Evolutionary conservation across 2,888 invertebrate species (phyloP), one percentile per base, ranked within the genome.

Genomic region (Glyphotaelius pellucidus): DNA sequence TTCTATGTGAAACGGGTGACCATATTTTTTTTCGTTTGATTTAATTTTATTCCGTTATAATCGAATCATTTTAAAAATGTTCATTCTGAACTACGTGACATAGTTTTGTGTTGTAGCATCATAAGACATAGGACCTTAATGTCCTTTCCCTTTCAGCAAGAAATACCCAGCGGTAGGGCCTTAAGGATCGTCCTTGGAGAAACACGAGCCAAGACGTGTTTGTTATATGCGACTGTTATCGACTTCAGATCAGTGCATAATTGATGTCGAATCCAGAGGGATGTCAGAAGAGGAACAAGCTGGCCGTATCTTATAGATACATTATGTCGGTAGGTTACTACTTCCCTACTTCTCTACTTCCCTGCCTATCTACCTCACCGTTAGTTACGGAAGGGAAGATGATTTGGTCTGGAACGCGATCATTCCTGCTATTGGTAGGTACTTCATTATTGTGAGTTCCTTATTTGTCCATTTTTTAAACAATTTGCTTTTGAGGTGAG

Each of bases 211-310:
- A 52, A 52, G 47, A 87, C 87, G 87, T 87, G 87, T 52, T 35
- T 19, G 47, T 15, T 52, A 47, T 30, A 87, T 87, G 87, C 87
- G 79, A 47, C 80, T 91, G 90, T 92, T 92, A 92, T 92, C 91
- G 92, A 87, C 52, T 83, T 91, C 88, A 80, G 90, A 92, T 92
- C 92, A 91, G 91, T 92, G 91, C 92, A 92, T 92, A 92, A 92
- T 92, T 92, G 92, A 92, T 91, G 67, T 42, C 11, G n/a, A 42
- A n/a, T 87, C 81, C 88, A 79, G 52, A 35, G 88, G 91, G 90
- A 90, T 85, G 32, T 90, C 90, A 84, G 90, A 42, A 38, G 38
- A 85, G 38, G 80, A 80, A 80, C 80, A 52, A 52, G 52, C 52
- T 52, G 52, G 52, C 52, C 52, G 52, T 52, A 19, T 52, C 52